A percentile compares a stretch with the other conserved stretches of the same genome.
Evolutionary conservation across 2,888 invertebrate species (phyloP).

Genomic region (Polydrusus pterygomalis): DNA sequence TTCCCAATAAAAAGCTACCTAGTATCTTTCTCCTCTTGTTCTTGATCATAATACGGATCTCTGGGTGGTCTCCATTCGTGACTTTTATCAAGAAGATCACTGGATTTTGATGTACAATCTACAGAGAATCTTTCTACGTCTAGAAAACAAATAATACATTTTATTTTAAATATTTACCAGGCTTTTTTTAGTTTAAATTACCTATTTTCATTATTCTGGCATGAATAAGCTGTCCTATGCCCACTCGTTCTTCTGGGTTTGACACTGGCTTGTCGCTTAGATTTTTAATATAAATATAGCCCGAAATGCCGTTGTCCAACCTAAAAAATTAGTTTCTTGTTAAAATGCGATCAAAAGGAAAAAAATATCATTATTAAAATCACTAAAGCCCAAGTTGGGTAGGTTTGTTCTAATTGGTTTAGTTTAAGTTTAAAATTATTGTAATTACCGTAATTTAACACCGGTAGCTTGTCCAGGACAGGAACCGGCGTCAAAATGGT

Average conservation of each 20-base stretch:
- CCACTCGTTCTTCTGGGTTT: conserved; percentile 94
- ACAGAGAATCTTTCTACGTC: conserved; percentile 95
- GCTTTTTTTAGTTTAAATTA: not conserved
- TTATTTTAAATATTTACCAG: not conserved
- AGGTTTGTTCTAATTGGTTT: not conserved
- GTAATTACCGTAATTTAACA: conserved; percentile 77
- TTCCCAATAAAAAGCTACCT: conserved; percentile 24
- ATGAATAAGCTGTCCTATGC: conserved; percentile 88
- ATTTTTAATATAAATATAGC: conserved; percentile 95
- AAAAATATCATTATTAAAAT: conserved; percentile 10
- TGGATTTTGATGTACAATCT: conserved; percentile 94
- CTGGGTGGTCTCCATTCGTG: conserved; percentile 92
- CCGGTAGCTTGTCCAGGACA: conserved; percentile 98
- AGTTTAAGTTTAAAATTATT: not conserved
- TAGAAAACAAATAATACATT: not conserved
- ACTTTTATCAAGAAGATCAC: conserved; percentile 93
- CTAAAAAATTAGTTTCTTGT: conserved; percentile 68
- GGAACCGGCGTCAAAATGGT: conserved; percentile 96
- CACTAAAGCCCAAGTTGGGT: not conserved
- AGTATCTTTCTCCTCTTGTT: conserved; percentile 85
- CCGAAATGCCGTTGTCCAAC: conserved; percentile 90
- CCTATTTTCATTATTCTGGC: conserved; percentile 93
- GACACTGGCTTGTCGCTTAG: conserved; percentile 94
- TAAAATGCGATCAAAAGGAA: not conserved
- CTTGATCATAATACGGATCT: conserved; percentile 94